A percentile compares a stretch with the other conserved stretches of the same genome.
phyloP scores from a whole-genome alignment of 2,797 vertebrate species.

The Xenentodon cancila region DNA sequence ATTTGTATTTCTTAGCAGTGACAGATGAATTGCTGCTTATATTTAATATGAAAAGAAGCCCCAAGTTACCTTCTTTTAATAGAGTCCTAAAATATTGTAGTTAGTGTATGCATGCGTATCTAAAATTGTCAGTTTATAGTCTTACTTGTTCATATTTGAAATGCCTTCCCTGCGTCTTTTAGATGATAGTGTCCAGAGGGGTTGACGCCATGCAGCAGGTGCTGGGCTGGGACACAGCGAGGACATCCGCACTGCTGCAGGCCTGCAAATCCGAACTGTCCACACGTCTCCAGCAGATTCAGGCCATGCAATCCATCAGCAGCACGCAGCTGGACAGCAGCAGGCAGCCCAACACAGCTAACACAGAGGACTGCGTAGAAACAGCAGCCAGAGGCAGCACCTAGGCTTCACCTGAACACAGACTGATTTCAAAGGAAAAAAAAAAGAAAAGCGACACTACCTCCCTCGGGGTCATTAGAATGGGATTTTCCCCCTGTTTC shows the following conservation, averaged over 20 bases:
- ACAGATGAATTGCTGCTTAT: too few species aligned
- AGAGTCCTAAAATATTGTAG: neutral
- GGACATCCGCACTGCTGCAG: slow-evolving; percentile 69
- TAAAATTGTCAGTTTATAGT: neutral
- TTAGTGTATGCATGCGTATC: neutral
- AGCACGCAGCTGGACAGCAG: slow-evolving; percentile 41
- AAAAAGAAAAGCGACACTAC: slow-evolving; percentile 22
- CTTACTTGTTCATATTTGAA: neutral
- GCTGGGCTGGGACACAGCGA: slow-evolving; percentile 72
- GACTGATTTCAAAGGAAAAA: slow-evolving; percentile 50
- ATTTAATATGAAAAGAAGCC: too few species aligned
- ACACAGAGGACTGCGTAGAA: slow-evolving; percentile 12
- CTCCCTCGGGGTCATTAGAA: slow-evolving; percentile 50
- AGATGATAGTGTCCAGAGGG: slow-evolving; percentile 77
- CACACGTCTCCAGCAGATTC: slow-evolving; percentile 73
- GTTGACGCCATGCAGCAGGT: slow-evolving; percentile 66
- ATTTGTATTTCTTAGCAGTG: too few species aligned
- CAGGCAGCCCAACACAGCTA: slow-evolving; percentile 19
- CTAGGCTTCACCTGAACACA: slow-evolving; percentile 55
- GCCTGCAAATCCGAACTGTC: slow-evolving; percentile 77
- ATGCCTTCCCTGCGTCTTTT: slow-evolving; percentile 11
- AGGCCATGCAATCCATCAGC: slow-evolving; percentile 76
- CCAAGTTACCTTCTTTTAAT: too few species aligned
- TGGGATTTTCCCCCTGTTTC: slow-evolving; percentile 30
- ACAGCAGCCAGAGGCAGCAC: slow-evolving; percentile 44